These are phyloP conservation scores for Eristalinus aeneus DNA, from an alignment of 2,888 invertebrate genomes.

Conservation along the genomic window DNA sequence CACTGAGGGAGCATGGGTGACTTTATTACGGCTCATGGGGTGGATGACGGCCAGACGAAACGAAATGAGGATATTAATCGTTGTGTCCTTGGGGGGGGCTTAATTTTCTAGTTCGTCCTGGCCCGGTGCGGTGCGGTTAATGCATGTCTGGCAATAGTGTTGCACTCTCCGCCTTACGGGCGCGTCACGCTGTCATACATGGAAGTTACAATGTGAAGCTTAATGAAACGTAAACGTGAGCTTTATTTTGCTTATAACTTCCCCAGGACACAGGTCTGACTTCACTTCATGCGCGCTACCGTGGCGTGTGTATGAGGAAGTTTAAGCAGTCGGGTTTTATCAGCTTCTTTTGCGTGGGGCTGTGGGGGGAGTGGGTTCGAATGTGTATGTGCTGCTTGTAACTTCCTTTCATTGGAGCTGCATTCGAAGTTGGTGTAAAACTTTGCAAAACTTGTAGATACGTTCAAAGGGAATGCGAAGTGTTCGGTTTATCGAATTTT, in stretches of 20 bases:
- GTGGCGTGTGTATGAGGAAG: too few species aligned
- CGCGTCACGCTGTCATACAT: slow-evolving; percentile 10
- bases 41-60: not conserved
- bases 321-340: not conserved
- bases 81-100: slow-evolving; percentile 35
- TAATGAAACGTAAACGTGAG: slow-evolving; percentile 64
- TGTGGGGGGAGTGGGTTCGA: too few species aligned
- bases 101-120: slow-evolving; percentile 43
- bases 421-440: not conserved
- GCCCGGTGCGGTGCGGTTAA: slow-evolving; percentile 18
- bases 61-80: slow-evolving; percentile 38
- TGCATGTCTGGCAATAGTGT: slow-evolving; percentile 47
- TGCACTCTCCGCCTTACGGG: not conserved
- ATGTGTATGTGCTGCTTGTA: too few species aligned
- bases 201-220: slow-evolving; percentile 51
- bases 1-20: not conserved
- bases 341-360: not conserved
- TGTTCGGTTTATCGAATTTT: not conserved
- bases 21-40: slow-evolving; percentile 23
- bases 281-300: not conserved
- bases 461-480: not conserved
- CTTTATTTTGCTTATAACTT: slow-evolving; percentile 46
- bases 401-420: not conserved
- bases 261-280: not conserved
- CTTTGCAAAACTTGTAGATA: not conserved